Base-by-base conservation (phyloP, 2,888 invertebrate genomes). In the Syrista parreyssii region DNA sequence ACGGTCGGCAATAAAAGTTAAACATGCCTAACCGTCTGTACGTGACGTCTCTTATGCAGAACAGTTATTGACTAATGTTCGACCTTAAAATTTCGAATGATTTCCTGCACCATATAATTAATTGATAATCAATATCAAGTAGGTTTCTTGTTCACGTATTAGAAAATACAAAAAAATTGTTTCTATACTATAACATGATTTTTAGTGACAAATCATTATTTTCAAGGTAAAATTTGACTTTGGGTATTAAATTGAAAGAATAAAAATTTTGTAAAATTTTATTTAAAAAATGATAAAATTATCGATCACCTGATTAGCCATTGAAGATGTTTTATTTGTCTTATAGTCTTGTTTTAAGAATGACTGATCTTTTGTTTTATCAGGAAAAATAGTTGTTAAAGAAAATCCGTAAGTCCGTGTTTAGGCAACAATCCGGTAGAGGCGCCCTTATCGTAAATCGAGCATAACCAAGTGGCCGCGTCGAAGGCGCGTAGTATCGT, bases 1-100 rank as follows among this genome's bases (percentile, higher is more conserved):
- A 88, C 73, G 81, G 83, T 81, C 83, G 84, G 85, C 86, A 85
- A 87, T 88, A 89, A 89, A 89, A 87, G 86, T 86, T 89, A 89
- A 89, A 88, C 89, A 87, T 85, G 88, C 85, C 82, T 88, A 88
- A 89, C 85, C 85, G 84, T 83, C 84, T 82, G 82, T 86, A 87
- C 88, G 88, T 88, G 87, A 86, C 86, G 82, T 82, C 83, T 85
- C 81, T 81, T 83, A 81, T 81, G 76, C 76, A 76, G 76, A 82
- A 78, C 69, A 77, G 80, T 82, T 83, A 82, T 79, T 79, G 82
- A 75, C 82, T 84, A 84, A 85, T 85, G 83, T 82, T 76, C 75
- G 79, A 68, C 76, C 76, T 76, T 76, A 80, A 80, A 80, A 75
- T 80, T 79, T 74, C 79, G 31, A 74, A 71, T 75, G 55, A 71